Percentiles rank a stretch among this genome's conserved stretches.
Evolutionary conservation across 2,888 invertebrate species (phyloP).

Genomic region (Gari tellinella): DNA sequence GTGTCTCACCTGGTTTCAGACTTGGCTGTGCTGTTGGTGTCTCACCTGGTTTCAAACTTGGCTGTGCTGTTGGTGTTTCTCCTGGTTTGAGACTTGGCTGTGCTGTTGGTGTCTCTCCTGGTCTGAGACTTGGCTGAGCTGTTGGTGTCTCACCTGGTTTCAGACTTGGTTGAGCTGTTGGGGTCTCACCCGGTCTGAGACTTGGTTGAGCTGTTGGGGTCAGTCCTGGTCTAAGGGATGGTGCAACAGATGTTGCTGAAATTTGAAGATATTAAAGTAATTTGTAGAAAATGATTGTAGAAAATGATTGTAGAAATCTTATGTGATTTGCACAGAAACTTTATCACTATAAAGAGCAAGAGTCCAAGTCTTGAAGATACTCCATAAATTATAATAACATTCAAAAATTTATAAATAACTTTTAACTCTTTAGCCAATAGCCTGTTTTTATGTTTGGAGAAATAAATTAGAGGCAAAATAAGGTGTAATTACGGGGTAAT

Average conservation of each 20-base stretch:
- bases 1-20: constrained; percentile 30
- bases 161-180: constrained; percentile 33
- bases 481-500: not conserved
- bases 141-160: constrained; percentile 33
- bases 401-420: too few relatives aligned
- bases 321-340: too few relatives aligned
- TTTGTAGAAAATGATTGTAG: too few relatives aligned
- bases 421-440: too few relatives aligned
- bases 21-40: constrained; percentile 53
- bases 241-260: constrained; percentile 21
- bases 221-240: constrained; percentile 15
- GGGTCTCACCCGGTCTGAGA: not conserved
- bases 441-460: too few relatives aligned
- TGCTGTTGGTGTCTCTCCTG: constrained; percentile 45
- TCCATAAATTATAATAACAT: too few relatives aligned
- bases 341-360: too few relatives aligned
- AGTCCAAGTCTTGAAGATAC: too few relatives aligned
- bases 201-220: constrained; percentile 43
- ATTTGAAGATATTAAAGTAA: too few relatives aligned
- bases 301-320: too few relatives aligned
- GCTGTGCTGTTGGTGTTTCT: constrained; percentile 30
- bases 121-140: constrained; percentile 14
- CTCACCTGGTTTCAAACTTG: constrained; percentile 22
- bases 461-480: not conserved
- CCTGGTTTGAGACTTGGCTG: constrained; percentile 33